Conservation (phyloP, 2,797 vertebrate species). For the Microcaecilia unicolor region DNA sequence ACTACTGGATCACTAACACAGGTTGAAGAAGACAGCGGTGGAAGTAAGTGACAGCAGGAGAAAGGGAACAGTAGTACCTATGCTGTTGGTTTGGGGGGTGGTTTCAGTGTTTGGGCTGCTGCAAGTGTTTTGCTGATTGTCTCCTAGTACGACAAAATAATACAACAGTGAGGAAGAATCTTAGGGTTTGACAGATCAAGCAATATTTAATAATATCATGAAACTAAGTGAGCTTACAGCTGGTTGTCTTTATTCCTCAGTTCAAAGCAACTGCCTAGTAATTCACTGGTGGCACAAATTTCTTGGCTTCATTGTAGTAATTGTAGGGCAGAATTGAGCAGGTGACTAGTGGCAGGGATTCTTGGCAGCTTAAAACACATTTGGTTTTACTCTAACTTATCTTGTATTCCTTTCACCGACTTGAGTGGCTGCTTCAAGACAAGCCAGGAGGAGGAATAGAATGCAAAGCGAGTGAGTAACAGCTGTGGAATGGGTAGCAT, state of each 20-base stretch:
- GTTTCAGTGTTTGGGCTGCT: no score
- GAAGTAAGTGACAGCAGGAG: no score
- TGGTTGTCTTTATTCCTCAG: not conserved
- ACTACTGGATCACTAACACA: no score
- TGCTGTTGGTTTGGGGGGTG: no score
- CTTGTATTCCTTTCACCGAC: slow-evolving; percentile 8
- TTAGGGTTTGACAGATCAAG: no score
- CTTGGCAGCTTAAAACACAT: slow-evolving; percentile 2
- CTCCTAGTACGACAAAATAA: no score
- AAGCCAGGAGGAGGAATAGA: slow-evolving; percentile 9
- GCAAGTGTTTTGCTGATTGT: no score
- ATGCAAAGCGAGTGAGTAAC: slow-evolving; percentile 12
- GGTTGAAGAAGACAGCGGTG: no score
- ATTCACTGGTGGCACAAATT: not conserved
- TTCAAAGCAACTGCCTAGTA: not conserved
- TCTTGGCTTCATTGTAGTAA: not conserved
- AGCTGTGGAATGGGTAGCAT: not conserved
- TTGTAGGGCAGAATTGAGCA: slow-evolving; percentile 8
- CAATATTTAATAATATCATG: no score
- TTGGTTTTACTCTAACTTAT: slow-evolving; percentile 3
- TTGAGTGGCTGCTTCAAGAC: not conserved
- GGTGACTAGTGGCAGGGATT: not conserved
- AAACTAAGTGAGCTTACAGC: no score
- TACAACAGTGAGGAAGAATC: no score
- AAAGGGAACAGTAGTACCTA: no score